Evolutionary conservation across 2,888 invertebrate species (phyloP), one percentile per base, ranked within the genome.

Genomic region (Nephrotoma flavescens): DNA sequence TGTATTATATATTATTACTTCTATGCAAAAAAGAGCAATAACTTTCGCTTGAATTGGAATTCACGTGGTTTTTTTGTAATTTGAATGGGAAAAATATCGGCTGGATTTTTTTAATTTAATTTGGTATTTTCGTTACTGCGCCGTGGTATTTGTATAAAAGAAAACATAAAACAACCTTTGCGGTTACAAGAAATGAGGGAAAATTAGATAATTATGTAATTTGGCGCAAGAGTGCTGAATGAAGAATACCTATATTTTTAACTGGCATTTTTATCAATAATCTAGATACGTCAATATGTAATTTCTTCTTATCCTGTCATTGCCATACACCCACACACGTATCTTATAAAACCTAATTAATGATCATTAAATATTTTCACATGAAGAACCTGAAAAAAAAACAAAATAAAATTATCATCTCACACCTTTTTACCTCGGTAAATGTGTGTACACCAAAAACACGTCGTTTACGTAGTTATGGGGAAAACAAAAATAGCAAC

Each of bases 1-100:
- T 71, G 31, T 71, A 31, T 31, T 52, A 15, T 52, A 52, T 71
- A 71, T 71, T 71, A 71, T 31, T 31, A 71, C 31, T 71, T 57
- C 71, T 71, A 71, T 71, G 71, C 31, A 71, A 71, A 71, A 83
- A 84, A 84, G 84, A 84, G 84, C 42, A 84, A 84, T 84, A 84
- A 84, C 84, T 84, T 42, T 42, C 84, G 84, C 42, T 84, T 84
- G 84, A 42, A 15, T 84, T 84, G 84, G 41, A 84, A 84, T 84
- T 84, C 84, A 84, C 84, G 84, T 84, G 42, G 84, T n/a, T 84
- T 84, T 41, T 83, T 4, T 41, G 83, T 41, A 83, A 84, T 42
- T 84, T 84, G 31, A 71, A 41, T 84, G 15, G 84, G 42, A n/a
- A 83, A 83, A 41, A 41, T 83, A 41, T 83, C 42, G 71, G 71